Base-by-base conservation (phyloP, 2,113 vertebrate species). In the Emydocephalus ijimae region DNA sequence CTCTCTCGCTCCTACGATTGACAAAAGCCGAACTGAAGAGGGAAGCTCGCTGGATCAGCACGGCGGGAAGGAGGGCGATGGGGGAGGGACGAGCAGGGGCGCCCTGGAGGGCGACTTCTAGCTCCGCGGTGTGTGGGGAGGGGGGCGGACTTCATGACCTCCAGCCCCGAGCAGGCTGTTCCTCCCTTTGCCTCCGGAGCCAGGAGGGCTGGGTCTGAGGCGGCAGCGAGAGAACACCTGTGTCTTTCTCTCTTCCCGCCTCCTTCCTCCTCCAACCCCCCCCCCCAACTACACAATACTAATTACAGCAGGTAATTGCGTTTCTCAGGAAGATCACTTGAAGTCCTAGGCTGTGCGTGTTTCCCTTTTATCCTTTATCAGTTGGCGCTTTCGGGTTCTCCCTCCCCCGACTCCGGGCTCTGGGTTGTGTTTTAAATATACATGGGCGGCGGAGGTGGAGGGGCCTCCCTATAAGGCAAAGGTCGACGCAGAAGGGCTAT, bases 301-400 rank as follows among this genome's bases (percentile, higher is more conserved):
- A 94, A 97, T 97, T 96, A 95, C 91, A 93, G 92, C 96, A 97
- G 96, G 97, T 98, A 97, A 97, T 97, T 97, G 96, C 96, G 55
- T 96, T 95, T 96, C 93, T 96, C 95, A 95, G 96, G 97, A 97
- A 98, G 97, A 97, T 97, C 97, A 96, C 96, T 96, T 95, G 95
- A 96, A 97, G 97, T 97, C 96, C 95, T 34, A 89, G 96, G 95
- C 96, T 96, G 92, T 92, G 90, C 90, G 3, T 50, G 26, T 18
- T 91, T 34, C 85, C 43, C 39, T 50, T 87, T 61, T 61, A 64
- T 34, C 52, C 24, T 23, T 52, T 12, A 11, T 52, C 69, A 20
- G 88, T n/a, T 6, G 88, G 55, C 43, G 69, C 74, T 89, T 56
- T 57, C 69, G 29, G 29, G 2, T 18, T n/a, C 29, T 50, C 74